Evolutionary conservation across 2,113 vertebrate species (phyloP).

Genomic region (Otolemur garnettii): DNA sequence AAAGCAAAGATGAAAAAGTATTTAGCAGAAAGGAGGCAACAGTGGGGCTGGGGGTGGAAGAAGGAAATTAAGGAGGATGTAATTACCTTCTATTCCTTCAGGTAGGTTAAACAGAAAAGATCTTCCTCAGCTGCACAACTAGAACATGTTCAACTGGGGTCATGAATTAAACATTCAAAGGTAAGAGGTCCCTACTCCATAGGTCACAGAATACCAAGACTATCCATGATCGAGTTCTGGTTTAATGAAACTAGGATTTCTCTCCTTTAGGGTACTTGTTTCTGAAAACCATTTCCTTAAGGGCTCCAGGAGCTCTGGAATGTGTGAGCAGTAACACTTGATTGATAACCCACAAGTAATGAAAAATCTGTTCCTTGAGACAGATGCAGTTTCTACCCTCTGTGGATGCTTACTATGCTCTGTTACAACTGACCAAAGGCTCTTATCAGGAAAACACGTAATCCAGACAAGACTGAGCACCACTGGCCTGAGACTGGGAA

Average conservation of each 20-base stretch:
- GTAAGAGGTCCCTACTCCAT: not conserved
- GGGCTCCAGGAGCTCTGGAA: constrained; percentile 32
- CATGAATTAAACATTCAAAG: constrained; percentile 19
- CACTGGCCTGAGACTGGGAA: not conserved
- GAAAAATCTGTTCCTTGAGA: not conserved
- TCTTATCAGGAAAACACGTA: constrained; percentile 29
- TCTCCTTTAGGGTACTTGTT: constrained; percentile 45
- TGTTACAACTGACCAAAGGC: not conserved
- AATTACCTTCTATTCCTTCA: constrained; percentile 44
- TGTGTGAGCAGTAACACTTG: constrained; percentile 5
- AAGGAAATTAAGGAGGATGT: constrained; percentile 27
- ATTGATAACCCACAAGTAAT: constrained; percentile 1
- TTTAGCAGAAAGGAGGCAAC: constrained; percentile 28
- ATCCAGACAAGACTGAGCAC: not conserved
- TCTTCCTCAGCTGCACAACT: not conserved
- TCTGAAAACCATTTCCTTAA: constrained; percentile 53
- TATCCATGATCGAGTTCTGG: not conserved
- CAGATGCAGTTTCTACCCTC: not conserved
- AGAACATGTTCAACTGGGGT: not conserved
- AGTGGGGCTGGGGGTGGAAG: not conserved
- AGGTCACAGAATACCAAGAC: constrained; percentile 31
- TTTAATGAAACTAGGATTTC: not conserved
- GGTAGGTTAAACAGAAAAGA: constrained; percentile 19
- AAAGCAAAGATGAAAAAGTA: not conserved
- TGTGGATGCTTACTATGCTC: not conserved